phyloP scores from a whole-genome alignment of 2,113 vertebrate genomes.

The Osmerus eperlanus region DNA sequence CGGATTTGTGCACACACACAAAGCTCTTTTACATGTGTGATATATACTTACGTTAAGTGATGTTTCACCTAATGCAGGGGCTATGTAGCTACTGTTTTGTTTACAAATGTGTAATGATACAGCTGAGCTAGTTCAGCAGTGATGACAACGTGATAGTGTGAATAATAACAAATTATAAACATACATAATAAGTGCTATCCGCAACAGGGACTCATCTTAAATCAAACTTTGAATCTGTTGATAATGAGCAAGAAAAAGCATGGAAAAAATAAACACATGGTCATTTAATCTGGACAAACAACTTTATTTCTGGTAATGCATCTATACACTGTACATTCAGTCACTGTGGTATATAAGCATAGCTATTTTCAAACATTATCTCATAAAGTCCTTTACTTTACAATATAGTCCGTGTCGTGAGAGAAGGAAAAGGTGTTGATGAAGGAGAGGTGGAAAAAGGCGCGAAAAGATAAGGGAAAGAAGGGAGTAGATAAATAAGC shows the following conservation, averaged over 20 bases:
- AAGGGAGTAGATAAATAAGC: conserved; percentile 83
- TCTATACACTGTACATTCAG: conserved; percentile 98
- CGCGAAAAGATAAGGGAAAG: conserved; percentile 61
- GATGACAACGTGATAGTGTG: no score
- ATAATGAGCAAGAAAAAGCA: background rate
- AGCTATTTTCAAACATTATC: conserved; percentile 93
- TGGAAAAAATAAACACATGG: conserved; percentile 24
- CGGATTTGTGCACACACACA: no score
- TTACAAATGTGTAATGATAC: no score
- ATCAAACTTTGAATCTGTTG: background rate
- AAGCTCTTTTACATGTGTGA: no score
- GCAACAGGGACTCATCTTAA: no score
- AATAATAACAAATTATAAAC: no score
- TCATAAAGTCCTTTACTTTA: conserved; percentile 93
- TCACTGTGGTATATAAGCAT: conserved; percentile 93
- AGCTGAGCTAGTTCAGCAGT: no score
- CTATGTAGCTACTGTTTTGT: no score
- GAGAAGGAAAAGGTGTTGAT: conserved; percentile 45
- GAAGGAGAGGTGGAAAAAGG: conserved; percentile 30
- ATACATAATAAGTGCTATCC: no score
- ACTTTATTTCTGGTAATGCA: conserved; percentile 95
- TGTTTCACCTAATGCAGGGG: no score
- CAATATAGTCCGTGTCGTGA: conserved; percentile 79
- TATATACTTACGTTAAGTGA: no score
- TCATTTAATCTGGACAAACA: conserved; percentile 82